Base-by-base conservation (phyloP, 2,113 vertebrate species). In the Cyprinodon variegatus region DNA sequence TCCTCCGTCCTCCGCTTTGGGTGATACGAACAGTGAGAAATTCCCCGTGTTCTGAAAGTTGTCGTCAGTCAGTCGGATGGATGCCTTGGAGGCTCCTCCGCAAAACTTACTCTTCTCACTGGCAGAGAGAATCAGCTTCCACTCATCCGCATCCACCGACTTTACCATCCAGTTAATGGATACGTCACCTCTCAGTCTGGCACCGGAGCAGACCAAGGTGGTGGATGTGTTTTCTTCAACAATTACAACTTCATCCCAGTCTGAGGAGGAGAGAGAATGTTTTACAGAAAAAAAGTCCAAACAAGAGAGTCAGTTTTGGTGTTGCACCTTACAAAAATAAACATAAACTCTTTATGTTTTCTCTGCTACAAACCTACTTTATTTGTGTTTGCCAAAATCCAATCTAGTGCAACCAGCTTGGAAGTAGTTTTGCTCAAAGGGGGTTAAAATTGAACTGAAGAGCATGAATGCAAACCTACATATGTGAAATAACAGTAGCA, bases 191-290 rank as follows among this genome's bases (percentile, higher is more conserved):
- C 4, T 76, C 3, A 48, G 46, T 40, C 72, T 50, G 17, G 11
- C 15, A 62, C 88, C 78, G 38, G 62, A 82, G 64, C 94, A 95
- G 74, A 63, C 46, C 77, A 95, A 81, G 36, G 87, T 90, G 75
- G 84, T 68, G 0, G 39, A 14, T 11, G 0, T 43, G 14, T 80
- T 86, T 38, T 76, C 84, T 66, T n/a, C 65, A 3, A 50, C 83
- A 81, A 95, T 86, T 46, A 93, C 63, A n/a, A 91, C 86, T 71
- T 94, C 64, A 0, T 88, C 61, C 91, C 88, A 93, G 3, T 83
- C 92, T 93, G 65, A 63, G 46, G 43, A 65, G 61, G 48, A 75
- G 53, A 68, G 29, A 40, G 69, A 4, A 67, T 22, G 12, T 20
- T n/a, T 57, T 20, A 57, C 50, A 57, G 5, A 57, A 9, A 3